phyloP scores from a whole-genome alignment of 1,140 invertebrate species.

The Acyrthosiphon pisum region DNA sequence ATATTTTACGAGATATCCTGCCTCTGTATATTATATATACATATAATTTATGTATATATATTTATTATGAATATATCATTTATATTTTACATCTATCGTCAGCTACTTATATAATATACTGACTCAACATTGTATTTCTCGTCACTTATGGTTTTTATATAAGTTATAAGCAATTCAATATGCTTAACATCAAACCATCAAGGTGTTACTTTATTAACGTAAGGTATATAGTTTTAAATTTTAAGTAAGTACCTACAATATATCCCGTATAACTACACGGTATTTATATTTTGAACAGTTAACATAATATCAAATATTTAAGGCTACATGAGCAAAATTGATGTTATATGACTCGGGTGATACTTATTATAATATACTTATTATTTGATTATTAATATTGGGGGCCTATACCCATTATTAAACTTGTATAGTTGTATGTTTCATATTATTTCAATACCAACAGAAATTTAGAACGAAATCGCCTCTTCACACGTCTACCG shows the following conservation, averaged over 20 bases:
- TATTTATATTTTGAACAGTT: neutral
- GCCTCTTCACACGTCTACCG: neutral
- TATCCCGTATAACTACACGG: neutral
- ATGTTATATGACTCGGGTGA: neutral
- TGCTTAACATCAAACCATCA: neutral
- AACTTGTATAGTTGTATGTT: too few species aligned
- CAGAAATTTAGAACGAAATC: neutral
- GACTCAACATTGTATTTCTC: neutral
- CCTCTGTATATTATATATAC: neutral
- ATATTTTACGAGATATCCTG: conserved; percentile 36
- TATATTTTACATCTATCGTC: neutral
- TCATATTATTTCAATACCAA: neutral
- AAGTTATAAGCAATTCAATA: neutral
- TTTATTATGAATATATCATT: too few species aligned
- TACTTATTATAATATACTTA: neutral
- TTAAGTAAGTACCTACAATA: too few species aligned
- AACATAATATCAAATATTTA: neutral
- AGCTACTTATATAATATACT: neutral
- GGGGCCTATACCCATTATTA: neutral
- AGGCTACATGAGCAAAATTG: too few species aligned
- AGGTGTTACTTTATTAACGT: neutral
- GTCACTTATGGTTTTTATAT: neutral
- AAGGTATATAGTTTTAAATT: neutral
- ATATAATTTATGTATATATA: neutral
- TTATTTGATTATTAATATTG: neutral